phyloP scores from a whole-genome alignment of 2,113 vertebrate genomes.

The Leiothrix lutea region DNA sequence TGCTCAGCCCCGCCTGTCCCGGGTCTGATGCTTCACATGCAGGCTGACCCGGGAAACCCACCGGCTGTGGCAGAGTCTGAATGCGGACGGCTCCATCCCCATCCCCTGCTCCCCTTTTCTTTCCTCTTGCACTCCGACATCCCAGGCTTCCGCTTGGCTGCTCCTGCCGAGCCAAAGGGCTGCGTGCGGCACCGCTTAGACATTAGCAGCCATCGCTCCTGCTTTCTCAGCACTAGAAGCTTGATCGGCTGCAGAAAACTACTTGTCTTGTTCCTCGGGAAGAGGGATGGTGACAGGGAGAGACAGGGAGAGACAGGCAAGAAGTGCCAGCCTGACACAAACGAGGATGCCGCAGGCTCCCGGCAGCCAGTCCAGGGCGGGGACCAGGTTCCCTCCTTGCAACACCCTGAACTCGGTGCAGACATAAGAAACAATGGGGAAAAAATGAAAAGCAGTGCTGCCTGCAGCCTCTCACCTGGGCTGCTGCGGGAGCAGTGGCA shows the following conservation, averaged over 20 bases:
- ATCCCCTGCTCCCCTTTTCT: neutral
- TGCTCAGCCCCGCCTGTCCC: neutral
- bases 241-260: slow-evolving; percentile 4
- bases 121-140: neutral
- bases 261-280: neutral
- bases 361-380: neutral
- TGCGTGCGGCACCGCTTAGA: neutral
- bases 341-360: neutral
- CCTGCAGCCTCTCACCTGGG: neutral
- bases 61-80: neutral
- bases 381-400: neutral
- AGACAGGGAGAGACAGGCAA: neutral
- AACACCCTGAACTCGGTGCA: neutral
- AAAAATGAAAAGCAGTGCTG: neutral
- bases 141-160: neutral
- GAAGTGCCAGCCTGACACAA: neutral
- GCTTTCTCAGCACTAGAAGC: neutral
- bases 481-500: neutral
- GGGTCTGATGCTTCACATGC: neutral
- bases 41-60: neutral
- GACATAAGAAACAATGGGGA: neutral
- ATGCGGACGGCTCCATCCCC: neutral
- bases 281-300: neutral
- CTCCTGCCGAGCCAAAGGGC: neutral
- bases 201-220: neutral